Evolutionary conservation across 2,888 invertebrate genomes (phyloP).

Genomic region (Drosophila pseudotalamancana): DNA sequence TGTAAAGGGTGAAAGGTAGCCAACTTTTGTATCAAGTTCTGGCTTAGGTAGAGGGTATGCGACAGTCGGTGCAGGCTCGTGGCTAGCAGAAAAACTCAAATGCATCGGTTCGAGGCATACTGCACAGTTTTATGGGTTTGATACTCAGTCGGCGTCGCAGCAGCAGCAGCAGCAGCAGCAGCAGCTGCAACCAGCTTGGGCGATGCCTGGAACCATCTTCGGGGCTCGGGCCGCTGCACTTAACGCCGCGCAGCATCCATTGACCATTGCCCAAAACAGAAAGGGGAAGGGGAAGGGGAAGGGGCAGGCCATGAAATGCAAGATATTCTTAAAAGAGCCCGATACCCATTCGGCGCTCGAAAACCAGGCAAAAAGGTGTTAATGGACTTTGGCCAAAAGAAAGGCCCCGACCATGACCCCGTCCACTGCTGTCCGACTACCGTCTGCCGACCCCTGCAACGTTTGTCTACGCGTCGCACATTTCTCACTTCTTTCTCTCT

Average conservation of each 20-base stretch:
- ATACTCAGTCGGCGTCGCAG: constrained; percentile 6
- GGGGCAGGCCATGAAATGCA: constrained; percentile 26
- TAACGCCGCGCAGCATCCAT: constrained; percentile 35
- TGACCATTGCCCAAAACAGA: constrained; percentile 41
- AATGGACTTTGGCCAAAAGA: constrained; percentile 66
- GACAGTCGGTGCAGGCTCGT: not conserved
- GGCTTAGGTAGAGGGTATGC: constrained; percentile 41
- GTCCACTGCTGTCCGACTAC: constrained; percentile 9
- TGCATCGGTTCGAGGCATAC: constrained; percentile 36
- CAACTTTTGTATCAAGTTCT: too few species aligned
- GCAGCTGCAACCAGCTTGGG: constrained; percentile 36
- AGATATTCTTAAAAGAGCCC: constrained; percentile 27
- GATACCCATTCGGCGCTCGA: constrained; percentile 1
- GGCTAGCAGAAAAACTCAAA: constrained; percentile 22
- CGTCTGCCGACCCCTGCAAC: constrained; percentile 20
- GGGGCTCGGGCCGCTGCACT: constrained; percentile 37
- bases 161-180: constrained; percentile 12
- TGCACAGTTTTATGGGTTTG: constrained; percentile 36
- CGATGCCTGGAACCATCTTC: too few species aligned
- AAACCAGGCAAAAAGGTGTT: constrained; percentile 62
- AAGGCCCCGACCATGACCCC: constrained; percentile 54
- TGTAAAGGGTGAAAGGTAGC: too few species aligned
- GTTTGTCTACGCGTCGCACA: constrained; percentile 38
- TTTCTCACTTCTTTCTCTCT: constrained; percentile 43
- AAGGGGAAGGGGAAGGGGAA: constrained; percentile 9